Base-by-base conservation (phyloP, 2,888 invertebrate species). In the Campoplex capitator region DNA sequence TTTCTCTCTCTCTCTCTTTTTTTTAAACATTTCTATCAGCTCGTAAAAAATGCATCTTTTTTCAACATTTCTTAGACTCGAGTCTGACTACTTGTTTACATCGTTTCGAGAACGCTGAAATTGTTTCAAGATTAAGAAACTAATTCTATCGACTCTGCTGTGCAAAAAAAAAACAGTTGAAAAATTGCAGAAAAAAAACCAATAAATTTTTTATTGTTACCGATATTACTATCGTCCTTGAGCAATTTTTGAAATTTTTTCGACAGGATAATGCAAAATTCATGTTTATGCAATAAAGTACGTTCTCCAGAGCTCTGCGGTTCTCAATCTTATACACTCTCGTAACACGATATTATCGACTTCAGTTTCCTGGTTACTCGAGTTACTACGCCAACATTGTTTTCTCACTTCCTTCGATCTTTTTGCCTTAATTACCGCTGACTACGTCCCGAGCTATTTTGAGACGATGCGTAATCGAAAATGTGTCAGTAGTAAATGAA, bases 331-430 rank as follows among this genome's bases (percentile, higher is more conserved):
- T 32, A 75, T 38, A 13, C n/a, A 58, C n/a, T 58, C 16, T 35
- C n/a, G 86, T 73, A 83, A 83, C 54, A 9, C 76, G 86, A 86
- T 83, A 83, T 54, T n/a, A n/a, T 1, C 48, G 45, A 75, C 62
- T 58, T 28, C 13, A 32, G 78, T 56, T 86, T 86, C 86, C 86
- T 83, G 86, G 83, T 86, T 86, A 76, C 86, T 86, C 83, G 70
- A 23, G 70, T 86, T 83, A 83, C 85, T 65, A 9, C 23, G 83
- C 48, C 54, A 35, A 51, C 51, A 76, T 76, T 76, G 51, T 42
- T 81, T 67, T 42, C 51, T 35, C 62, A n/a, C 42, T 58, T 54
- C 54, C 35, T 28, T 54, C 51, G 11, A 48, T 35, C 16, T 42
- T 42, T 42, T 71, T 42, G 9, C 62, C 76, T 28, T 32, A n/a